Evolutionary conservation across 2,888 invertebrate genomes (phyloP).

Genomic region (Monochamus alternatus): DNA sequence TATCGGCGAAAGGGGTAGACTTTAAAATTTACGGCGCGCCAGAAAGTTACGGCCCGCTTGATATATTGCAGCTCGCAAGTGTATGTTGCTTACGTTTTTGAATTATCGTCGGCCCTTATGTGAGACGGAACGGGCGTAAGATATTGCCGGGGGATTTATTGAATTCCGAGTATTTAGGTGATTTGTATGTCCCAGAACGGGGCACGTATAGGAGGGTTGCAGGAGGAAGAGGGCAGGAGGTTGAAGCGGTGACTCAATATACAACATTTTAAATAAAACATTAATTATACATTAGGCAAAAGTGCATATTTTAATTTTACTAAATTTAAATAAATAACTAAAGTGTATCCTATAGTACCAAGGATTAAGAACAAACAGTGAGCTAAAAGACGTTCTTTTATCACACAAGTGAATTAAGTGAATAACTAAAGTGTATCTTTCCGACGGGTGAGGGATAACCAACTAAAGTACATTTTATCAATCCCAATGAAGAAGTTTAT

Average conservation of each 20-base stretch:
- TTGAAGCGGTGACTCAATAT: neutral
- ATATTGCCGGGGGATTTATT: constrained; percentile 48
- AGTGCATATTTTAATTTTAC: no score
- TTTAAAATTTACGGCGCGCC: constrained; percentile 65
- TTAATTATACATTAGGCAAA: no score
- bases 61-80: constrained; percentile 63
- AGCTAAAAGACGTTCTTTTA: no score
- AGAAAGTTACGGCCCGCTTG: constrained; percentile 56
- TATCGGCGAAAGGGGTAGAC: constrained; percentile 55
- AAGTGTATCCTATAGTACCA: no score
- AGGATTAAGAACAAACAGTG: no score
- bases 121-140: constrained; percentile 52
- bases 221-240: neutral
- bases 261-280: neutral
- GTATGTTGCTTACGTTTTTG: constrained; percentile 62
- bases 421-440: no score
- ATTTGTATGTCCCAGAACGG: constrained; percentile 4
- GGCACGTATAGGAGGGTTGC: neutral
- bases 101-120: constrained; percentile 57
- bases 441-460: no score
- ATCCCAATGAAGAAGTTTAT: no score
- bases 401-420: no score
- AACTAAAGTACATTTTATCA: no score
- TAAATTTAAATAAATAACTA: no score
- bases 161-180: constrained; percentile 8